Base-by-base conservation (phyloP, 2,888 invertebrate genomes). In the Mythimna albipuncta region DNA sequence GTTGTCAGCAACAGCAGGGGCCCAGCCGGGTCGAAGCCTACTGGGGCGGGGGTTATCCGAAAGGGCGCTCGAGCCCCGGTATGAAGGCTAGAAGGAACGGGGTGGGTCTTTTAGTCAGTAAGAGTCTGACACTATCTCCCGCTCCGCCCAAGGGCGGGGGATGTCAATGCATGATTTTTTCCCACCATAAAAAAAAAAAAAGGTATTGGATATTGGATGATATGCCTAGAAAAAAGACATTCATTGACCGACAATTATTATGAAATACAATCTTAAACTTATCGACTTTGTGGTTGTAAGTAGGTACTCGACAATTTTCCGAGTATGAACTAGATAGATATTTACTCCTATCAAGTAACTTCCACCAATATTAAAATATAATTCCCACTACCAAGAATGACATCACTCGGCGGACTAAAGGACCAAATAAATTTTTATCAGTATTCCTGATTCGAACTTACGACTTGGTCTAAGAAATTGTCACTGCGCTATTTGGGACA, bases 361-460 rank as follows among this genome's bases (percentile, higher is more conserved):
- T 26, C 62, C 69, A 65, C 6, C 50, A 21, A 55, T 16, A 62
- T 69, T 68, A 57, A 54, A 44, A 59, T 52, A 57, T 64, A 38
- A 64, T 52, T 50, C 50, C 32, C 41, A n/a, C 50, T 57, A 75
- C n/a, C 32, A 41, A 19, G 6, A 13, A 54, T 76, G 64, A 76
- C 52, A 65, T 63, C 61, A 76, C 16, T 57, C 16, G 3, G 0
- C 61, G 5, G 6, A 64, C 21, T 11, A 50, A 59, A 77, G 21
- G 44, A 77, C 52, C 19, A 44, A 57, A 72, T 21, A 65, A 32
- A 57, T 72, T 32, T 52, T 57, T 62, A 44, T 65, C 61, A 57
- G 13, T 35, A 72, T 72, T 71, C 62, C 69, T 59, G 77, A 72
- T 72, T 80, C 63, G 77, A 80, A 76, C 76, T 68, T 58, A 54